phyloP scores from a whole-genome alignment of 1,140 invertebrate species.

The Drosophila punjabiensis region DNA sequence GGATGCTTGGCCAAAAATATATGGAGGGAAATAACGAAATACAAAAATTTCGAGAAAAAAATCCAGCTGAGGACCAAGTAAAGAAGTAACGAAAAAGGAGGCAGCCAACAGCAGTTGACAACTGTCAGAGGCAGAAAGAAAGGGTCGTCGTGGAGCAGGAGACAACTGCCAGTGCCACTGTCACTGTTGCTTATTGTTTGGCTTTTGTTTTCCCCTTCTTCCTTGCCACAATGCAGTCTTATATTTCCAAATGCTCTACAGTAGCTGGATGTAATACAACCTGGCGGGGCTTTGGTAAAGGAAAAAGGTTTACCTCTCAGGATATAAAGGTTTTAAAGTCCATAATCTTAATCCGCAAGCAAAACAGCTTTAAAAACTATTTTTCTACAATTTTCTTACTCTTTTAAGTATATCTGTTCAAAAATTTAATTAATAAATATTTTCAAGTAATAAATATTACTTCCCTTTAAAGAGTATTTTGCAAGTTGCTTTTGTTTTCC shows the following conservation, averaged over 20 bases:
- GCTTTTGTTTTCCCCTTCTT: conserved; percentile 58
- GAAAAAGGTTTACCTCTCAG: background rate
- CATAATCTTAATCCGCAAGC: background rate
- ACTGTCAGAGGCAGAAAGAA: conserved; percentile 77
- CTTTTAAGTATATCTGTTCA: no score
- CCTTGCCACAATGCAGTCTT: conserved; percentile 27
- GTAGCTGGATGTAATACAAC: background rate
- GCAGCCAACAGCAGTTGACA: conserved; percentile 78
- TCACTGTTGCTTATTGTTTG: conserved; percentile 79
- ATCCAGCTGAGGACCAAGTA: conserved; percentile 15
- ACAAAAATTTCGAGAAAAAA: conserved; percentile 39
- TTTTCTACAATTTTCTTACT: background rate
- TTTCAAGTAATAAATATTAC: background rate
- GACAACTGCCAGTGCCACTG: conserved; percentile 71
- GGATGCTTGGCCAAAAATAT: conserved; percentile 56
- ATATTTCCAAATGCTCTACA: conserved; percentile 31
- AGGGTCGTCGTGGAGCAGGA: conserved; percentile 29
- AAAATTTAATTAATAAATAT: no score
- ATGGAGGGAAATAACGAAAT: conserved; percentile 45
- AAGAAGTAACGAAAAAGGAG: conserved; percentile 58
- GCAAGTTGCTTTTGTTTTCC: background rate
- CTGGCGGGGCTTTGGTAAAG: background rate
- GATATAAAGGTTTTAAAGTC: background rate
- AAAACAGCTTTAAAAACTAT: background rate
- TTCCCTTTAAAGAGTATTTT: conserved; percentile 5